A percentile compares a stretch with the other conserved stretches of the same genome.
Evolutionary conservation across 2,113 vertebrate genomes (phyloP).

Genomic region (Raja brachyura): DNA sequence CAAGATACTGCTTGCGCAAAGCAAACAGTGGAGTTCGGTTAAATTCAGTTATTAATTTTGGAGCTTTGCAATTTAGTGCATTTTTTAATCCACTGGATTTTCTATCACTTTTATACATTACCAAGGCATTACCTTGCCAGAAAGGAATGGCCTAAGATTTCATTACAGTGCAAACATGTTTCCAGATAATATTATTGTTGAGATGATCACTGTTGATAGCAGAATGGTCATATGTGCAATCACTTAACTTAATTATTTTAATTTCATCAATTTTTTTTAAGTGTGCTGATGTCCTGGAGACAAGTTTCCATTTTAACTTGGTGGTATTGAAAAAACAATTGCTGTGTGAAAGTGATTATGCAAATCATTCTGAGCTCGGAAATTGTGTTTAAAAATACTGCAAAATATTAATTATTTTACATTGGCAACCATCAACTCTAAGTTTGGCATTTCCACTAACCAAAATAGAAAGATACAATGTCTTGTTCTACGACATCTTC

Average conservation of each 20-base stretch:
- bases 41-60: background rate
- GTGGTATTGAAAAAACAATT: slow-evolving; percentile 2
- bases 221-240: background rate
- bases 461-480: slow-evolving; percentile 21
- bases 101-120: background rate
- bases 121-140: background rate
- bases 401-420: background rate
- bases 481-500: slow-evolving; percentile 13
- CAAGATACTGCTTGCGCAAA: background rate
- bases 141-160: background rate
- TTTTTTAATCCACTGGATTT: background rate
- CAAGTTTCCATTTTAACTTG: slow-evolving; percentile 4
- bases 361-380: background rate
- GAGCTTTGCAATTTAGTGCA: background rate
- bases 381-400: background rate
- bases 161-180: background rate
- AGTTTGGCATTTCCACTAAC: background rate
- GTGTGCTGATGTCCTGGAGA: background rate
- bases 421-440: background rate
- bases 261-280: background rate
- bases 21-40: background rate
- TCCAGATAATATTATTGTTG: background rate
- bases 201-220: background rate
- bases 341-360: background rate
- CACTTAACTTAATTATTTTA: background rate